Conservation (phyloP, 2,888 invertebrate species). For the Arctia plantaginis region DNA sequence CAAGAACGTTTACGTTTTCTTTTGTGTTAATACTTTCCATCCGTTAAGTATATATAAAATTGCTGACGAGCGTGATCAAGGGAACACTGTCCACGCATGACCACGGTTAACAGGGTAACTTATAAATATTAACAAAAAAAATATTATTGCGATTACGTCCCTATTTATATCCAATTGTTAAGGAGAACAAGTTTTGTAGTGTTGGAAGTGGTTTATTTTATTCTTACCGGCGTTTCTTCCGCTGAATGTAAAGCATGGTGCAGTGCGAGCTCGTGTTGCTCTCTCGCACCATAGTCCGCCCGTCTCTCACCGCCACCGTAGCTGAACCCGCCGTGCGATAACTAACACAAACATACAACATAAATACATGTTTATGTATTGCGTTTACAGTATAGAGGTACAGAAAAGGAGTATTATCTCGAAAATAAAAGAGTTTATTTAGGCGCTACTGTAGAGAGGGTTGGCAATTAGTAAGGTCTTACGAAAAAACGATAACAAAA, state of each 20-base stretch:
- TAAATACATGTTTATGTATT: neutral
- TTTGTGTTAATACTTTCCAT: neutral
- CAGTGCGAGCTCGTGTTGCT: conserved; percentile 91
- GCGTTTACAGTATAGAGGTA: neutral
- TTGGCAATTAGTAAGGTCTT: too few relatives aligned
- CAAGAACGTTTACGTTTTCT: neutral
- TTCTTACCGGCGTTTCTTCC: conserved; percentile 86
- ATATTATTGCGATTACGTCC: too few relatives aligned
- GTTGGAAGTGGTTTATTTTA: neutral
- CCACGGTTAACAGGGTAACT: too few relatives aligned
- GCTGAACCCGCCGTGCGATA: conserved; percentile 88
- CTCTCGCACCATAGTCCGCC: conserved; percentile 87
- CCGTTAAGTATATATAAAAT: neutral
- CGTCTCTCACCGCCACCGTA: conserved; percentile 87
- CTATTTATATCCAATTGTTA: too few relatives aligned
- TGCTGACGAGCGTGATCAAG: neutral
- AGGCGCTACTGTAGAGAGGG: too few relatives aligned
- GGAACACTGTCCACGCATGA: neutral
- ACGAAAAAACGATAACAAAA: too few relatives aligned
- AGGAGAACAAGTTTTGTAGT: neutral
- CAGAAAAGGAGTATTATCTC: neutral
- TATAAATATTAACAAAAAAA: too few relatives aligned
- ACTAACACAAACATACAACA: too few relatives aligned
- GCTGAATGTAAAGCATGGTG: conserved; percentile 94
- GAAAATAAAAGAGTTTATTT: too few relatives aligned